Evolutionary conservation across 2,113 vertebrate genomes (phyloP).

Genomic region (Rhinoptilus africanus): DNA sequence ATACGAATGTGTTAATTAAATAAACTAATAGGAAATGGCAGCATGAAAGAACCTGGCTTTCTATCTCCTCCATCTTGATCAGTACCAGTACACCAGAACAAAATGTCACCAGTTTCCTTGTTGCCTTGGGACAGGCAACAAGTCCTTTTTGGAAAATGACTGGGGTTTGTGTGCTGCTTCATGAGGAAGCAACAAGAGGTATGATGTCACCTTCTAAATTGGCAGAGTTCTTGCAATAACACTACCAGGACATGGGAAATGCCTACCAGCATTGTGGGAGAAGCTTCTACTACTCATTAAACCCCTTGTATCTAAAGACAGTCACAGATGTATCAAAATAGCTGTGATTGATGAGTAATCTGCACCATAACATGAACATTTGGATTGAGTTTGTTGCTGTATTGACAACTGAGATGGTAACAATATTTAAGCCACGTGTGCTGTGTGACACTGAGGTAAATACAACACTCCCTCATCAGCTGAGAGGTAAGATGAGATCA

Average conservation of each 20-base stretch:
- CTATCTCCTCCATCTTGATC: neutral
- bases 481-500: neutral
- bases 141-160: neutral
- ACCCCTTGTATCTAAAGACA: neutral
- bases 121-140: neutral
- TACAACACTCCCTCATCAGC: neutral
- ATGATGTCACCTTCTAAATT: neutral
- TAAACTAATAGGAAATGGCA: neutral
- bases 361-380: neutral
- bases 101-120: neutral
- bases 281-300: neutral
- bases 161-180: neutral
- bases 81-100: neutral
- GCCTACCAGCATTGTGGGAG: neutral
- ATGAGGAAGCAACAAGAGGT: neutral
- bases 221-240: neutral
- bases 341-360: neutral
- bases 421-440: neutral
- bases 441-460: neutral
- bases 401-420: neutral
- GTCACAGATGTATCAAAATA: neutral
- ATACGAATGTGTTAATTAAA: neutral
- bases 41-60: neutral
- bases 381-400: neutral
- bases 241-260: neutral